A percentile compares a stretch with the other conserved stretches of the same genome.
Evolutionary conservation across 2,888 invertebrate species (phyloP).

Genomic region (Aphodius granarius): DNA sequence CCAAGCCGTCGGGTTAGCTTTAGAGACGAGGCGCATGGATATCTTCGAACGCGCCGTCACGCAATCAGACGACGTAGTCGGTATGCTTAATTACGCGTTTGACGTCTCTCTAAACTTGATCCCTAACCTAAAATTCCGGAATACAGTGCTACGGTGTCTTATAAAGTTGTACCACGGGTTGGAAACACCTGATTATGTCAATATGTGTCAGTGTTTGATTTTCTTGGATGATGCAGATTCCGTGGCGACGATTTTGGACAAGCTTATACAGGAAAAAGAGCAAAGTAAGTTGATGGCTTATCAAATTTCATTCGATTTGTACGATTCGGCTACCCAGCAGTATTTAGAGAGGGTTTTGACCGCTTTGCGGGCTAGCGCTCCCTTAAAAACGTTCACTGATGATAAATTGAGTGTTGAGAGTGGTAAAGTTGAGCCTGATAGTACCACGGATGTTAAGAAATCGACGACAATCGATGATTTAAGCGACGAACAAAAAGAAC

Average conservation of each 20-base stretch:
- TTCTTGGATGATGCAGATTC: constrained; percentile 88
- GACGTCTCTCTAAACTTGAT: constrained; percentile 88
- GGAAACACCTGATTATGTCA: constrained; percentile 89
- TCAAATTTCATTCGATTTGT: constrained; percentile 95
- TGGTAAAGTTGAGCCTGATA: constrained; percentile 54
- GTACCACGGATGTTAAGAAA: constrained; percentile 48
- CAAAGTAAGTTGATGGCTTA: constrained; percentile 59
- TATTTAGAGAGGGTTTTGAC: constrained; percentile 82
- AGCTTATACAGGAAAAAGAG: constrained; percentile 71
- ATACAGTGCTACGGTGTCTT: constrained; percentile 79
- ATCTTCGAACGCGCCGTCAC: constrained; percentile 86
- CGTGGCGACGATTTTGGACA: constrained; percentile 86
- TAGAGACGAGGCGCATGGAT: constrained; percentile 93
- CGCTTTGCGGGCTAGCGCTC: constrained; percentile 76
- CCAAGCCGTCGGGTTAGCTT: constrained; percentile 88
- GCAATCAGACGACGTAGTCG: constrained; percentile 81
- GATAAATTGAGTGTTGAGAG: constrained; percentile 67
- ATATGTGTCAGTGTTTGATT: constrained; percentile 93
- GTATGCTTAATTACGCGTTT: constrained; percentile 88
- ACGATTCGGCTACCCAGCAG: constrained; percentile 95
- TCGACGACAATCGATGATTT: constrained; percentile 19
- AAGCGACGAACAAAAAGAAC: constrained; percentile 77
- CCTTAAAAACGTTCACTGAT: constrained; percentile 71
- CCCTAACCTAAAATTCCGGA: constrained; percentile 86
- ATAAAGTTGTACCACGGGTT: constrained; percentile 84